Evolutionary conservation across 1,140 invertebrate species (phyloP), one percentile per base, ranked within the genome.

Genomic region (Bombus pascuorum): DNA sequence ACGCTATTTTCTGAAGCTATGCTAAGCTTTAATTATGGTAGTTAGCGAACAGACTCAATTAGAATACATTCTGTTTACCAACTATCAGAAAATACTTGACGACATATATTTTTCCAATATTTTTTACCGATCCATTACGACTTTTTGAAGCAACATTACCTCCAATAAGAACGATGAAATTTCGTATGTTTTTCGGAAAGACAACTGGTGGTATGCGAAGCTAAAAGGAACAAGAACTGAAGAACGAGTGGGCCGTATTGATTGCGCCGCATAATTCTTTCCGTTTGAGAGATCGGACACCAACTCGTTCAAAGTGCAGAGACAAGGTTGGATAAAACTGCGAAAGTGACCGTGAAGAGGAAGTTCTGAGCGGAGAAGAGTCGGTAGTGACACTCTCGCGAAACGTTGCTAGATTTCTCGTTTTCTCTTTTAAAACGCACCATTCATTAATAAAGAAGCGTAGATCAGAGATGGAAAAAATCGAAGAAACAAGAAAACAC

Each of bases 311-410:
- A 4, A 37, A 8, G 1, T 42, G 22, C 65, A 68, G 28, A 72
- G 15, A 34, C 47, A 65, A 82, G 62, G 73, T 82, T 77, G 78
- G 75, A 82, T 65, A 13, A 62, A 87, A 77, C 53, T 70, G 15
- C 13, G 32, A 65, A 42, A 74, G 57, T 86, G 59, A 47, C 59
- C 65, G 3, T 47, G 32, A 9, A 47, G 22, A n/a, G 37, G 25
- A 34, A 79, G 22, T n/a, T 59, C 3, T 8, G 13, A 2, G 74
- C 8, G 15, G 34, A 42, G 57, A 39, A 42, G n/a, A 28, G 37
- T 74, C 34, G 3, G 8, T n/a, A 39, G 28, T 74, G 59, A n/a
- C 53, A 34, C 72, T 86, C 37, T 76, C 39, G 76, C 70, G 78
- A 72, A 82, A 87, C 76, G 66, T 72, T n/a, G 65, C 57, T 42